Base-by-base conservation (phyloP, 2,113 vertebrate species). In the Caranx ignobilis region DNA sequence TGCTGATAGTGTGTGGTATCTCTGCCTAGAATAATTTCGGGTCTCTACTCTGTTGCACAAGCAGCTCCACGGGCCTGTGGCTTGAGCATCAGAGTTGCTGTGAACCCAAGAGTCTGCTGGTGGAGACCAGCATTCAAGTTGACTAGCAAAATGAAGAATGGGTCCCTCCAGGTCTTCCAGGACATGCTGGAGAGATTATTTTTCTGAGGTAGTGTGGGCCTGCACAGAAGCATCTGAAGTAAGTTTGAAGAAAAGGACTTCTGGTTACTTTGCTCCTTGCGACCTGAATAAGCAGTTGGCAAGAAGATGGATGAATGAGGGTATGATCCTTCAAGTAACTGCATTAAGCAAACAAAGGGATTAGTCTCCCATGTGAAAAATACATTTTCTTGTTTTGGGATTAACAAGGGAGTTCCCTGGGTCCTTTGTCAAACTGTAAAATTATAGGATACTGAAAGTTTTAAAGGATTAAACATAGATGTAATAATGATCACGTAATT, bases 241-340 rank as follows among this genome's bases (percentile, higher is more conserved):
- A 77, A 81, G 63, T 59, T 70, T 26, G 19, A 16, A 54, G 35
- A 15, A 59, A 69, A 68, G 52, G 59, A 81, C 12, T 45, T 76
- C 71, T 63, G 32, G 34, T 11, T 66, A 47, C 69, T 77, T 63
- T 71, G 69, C 74, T 52, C 12, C 10, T 48, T 5, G 11, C 59
- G 80, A 79, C 52, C 48, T 26, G 21, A 63, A 67, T 11, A 76
- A 71, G 43, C 64, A 56, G 15, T 59, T 81, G 62, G 56, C 56
- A 83, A 81, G 61, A n/a, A 37, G 47, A 66, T 55, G 59, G 64
- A 82, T 72, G 56, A 83, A 59, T 35, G 37, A 60, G 47, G 55
- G n/a, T 74, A 32, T 16, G 35, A 84, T 32, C 45, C 13, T 11
- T 37, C 39, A 19, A 50, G 73, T 71, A 80, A 26, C 11, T 41